A percentile compares a stretch with the other conserved stretches of the same genome.
Evolutionary conservation across 2,797 vertebrate genomes (phyloP).

Genomic region (Tragelaphus eurycerus): DNA sequence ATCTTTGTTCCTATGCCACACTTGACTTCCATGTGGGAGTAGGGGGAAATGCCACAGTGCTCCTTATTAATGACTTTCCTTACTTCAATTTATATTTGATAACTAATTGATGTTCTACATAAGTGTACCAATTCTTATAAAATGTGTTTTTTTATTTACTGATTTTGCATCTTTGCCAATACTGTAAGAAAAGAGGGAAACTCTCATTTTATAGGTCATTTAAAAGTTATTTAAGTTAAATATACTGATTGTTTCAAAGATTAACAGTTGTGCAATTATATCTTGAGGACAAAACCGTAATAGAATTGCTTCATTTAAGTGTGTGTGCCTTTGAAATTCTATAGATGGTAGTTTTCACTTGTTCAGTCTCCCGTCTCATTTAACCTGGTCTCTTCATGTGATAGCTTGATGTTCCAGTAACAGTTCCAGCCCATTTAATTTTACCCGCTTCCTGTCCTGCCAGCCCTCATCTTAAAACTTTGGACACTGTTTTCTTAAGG

Average conservation of each 20-base stretch:
- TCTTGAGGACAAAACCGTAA: neutral
- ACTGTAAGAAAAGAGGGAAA: neutral
- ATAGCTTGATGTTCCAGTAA: neutral
- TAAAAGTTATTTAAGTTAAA: constrained; percentile 2
- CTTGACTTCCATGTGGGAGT: neutral
- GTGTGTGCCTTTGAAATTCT: neutral
- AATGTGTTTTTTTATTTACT: neutral
- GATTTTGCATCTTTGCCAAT: neutral
- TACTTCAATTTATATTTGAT: neutral
- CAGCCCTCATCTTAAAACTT: neutral
- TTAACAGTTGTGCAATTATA: neutral
- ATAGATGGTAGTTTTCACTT: neutral
- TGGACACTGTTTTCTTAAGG: neutral
- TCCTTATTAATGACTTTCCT: neutral
- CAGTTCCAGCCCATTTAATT: neutral
- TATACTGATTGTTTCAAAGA: neutral
- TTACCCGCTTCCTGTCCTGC: neutral
- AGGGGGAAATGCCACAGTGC: neutral
- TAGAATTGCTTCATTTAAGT: neutral
- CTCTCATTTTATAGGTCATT: neutral
- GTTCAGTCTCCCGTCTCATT: neutral
- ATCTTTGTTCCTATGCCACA: neutral
- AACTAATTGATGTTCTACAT: neutral
- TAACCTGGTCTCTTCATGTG: neutral
- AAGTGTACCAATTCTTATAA: neutral